Base-by-base conservation (phyloP, 2,888 invertebrate genomes). In the Leptinotarsa haldemani region DNA sequence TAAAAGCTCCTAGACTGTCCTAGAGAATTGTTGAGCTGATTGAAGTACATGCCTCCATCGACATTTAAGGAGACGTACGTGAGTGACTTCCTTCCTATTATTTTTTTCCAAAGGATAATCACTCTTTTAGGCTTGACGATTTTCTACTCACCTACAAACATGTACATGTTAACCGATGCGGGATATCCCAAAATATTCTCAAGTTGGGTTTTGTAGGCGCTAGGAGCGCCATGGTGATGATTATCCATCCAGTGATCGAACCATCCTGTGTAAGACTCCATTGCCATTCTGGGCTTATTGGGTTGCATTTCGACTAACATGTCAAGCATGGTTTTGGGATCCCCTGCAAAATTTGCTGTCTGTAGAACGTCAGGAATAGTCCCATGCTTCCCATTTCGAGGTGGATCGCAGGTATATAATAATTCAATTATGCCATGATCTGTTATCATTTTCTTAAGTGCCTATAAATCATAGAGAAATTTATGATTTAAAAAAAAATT, bases 81-180 rank as follows among this genome's bases (percentile, higher is more conserved):
- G 40, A 40, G 7, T 40, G 9, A 40, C 40, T 40, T 40, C 9
- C 40, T 40, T 40, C 40, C 9, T 40, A 9, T 40, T 40, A 40
- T 40, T 40, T 40, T 40, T 40, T 40, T 12, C 40, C 9, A 40
- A 40, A 40, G 1, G 40, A 40, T 40, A 2, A 9, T 12, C 40
- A 40, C 9, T 12, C 9, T 9, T 9, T 40, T 9, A 40, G 12
- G 40, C 9, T 40, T 9, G 40, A 40, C 40, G 40, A 0, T 40
- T 9, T 40, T 40, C 40, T 40, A 97, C 20, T 97, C 97, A 83
- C 93, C 94, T 13, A 61, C 61, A 87, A 96, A 97, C 94, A 97
- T 95, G 84, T 97, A 98, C 81, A 97, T 91, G 84, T 96, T 97
- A 52, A 97, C 92, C 67, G 93, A 85, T 16, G 84, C 80, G 1